Evolutionary conservation across 2,888 invertebrate genomes (phyloP).

Genomic region (Diogma glabrata): DNA sequence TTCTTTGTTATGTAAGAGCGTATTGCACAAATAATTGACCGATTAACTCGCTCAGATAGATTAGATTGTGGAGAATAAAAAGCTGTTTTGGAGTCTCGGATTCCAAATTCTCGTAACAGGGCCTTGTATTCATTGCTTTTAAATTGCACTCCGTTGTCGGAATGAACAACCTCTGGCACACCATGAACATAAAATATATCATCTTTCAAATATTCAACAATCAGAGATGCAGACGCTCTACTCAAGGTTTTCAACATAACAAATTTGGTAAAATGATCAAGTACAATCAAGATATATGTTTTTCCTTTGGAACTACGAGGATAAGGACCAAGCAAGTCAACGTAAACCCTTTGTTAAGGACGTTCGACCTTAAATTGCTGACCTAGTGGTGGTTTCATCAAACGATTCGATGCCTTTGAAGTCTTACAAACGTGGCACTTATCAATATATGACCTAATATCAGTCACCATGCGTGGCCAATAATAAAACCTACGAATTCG

Average conservation of each 20-base stretch:
- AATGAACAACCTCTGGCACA: conserved; percentile 14
- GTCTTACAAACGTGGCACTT: conserved; percentile 14
- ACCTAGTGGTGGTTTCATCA: conserved; percentile 13
- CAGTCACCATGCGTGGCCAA: conserved; percentile 15
- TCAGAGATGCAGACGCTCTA: conserved; percentile 8
- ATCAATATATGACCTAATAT: conserved; percentile 12
- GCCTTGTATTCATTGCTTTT: background rate
- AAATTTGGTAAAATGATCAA: conserved; percentile 16
- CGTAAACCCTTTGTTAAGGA: background rate
- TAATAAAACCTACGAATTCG: no score
- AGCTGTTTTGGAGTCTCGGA: conserved; percentile 18
- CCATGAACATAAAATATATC: conserved; percentile 21
- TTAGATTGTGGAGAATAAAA: conserved; percentile 27
- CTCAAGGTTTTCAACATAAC: conserved; percentile 10
- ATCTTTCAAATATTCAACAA: conserved; percentile 12
- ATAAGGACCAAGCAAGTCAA: background rate
- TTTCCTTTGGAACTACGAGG: conserved; percentile 6
- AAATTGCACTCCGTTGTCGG: conserved; percentile 24
- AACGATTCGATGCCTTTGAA: conserved; percentile 8
- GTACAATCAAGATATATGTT: conserved; percentile 9
- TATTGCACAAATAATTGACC: conserved; percentile 23
- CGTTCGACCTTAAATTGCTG: conserved; percentile 3
- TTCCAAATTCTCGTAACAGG: conserved; percentile 16
- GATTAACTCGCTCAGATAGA: conserved; percentile 25
- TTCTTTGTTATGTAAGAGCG: conserved; percentile 19